These are phyloP conservation scores for Pithys albifrons DNA, from an alignment of 2,113 vertebrate species.

Conservation along the genomic window DNA sequence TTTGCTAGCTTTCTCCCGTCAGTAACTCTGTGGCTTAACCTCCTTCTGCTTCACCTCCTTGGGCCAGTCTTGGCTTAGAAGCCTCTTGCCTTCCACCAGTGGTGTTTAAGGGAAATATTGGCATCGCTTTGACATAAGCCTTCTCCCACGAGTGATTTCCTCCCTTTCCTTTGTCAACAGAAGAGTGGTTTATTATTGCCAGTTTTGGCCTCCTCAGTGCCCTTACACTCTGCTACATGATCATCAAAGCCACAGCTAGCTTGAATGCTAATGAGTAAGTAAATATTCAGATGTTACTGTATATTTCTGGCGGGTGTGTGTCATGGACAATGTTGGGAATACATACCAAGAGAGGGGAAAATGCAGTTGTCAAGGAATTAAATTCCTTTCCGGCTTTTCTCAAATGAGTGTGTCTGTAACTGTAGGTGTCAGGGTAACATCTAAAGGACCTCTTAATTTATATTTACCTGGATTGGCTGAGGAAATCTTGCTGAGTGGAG, in stretches of 20 bases:
- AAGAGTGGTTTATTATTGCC: constrained; percentile 96
- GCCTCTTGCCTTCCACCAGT: constrained; percentile 72
- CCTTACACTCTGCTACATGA: constrained; percentile 93
- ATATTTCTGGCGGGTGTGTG: constrained; percentile 39
- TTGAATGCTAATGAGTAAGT: constrained; percentile 86
- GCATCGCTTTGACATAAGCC: constrained; percentile 77
- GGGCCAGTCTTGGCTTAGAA: constrained; percentile 73
- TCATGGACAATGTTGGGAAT: neutral
- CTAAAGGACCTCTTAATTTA: neutral
- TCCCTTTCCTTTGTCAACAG: constrained; percentile 94
- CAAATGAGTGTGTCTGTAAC: neutral
- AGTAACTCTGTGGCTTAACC: constrained; percentile 78
- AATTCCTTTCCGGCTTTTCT: neutral
- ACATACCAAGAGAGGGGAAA: neutral
- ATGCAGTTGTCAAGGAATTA: neutral
- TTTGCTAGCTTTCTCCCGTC: constrained; percentile 74
- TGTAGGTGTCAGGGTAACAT: neutral
- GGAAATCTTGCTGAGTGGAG: neutral
- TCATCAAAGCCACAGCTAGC: constrained; percentile 90
- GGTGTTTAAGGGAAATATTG: constrained; percentile 78
- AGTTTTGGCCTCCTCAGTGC: constrained; percentile 92
- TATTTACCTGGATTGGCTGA: neutral
- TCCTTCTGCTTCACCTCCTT: constrained; percentile 79
- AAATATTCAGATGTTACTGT: constrained; percentile 56
- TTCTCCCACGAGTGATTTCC: constrained; percentile 86